Base-by-base conservation (phyloP, 2,888 invertebrate genomes). In the Leptopilina syphax region DNA sequence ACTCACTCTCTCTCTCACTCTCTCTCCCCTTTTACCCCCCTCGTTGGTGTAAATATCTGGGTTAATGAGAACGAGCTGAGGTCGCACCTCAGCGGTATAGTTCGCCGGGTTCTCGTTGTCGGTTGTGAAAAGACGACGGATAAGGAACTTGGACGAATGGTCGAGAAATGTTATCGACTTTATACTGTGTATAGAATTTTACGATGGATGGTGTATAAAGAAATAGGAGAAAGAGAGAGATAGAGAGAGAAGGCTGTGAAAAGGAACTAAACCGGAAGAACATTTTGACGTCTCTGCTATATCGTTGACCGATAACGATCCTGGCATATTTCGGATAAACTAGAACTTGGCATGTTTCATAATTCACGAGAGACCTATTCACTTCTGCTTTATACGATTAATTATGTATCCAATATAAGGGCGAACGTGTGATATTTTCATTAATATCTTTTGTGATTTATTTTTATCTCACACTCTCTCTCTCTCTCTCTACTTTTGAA, bases 31-130 rank as follows among this genome's bases (percentile, higher is more conserved):
- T 47, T 50, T 13, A 47, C 13, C n/a, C 79, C 78, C 63, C 65
- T 78, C 77, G 34, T 78, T 82, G 79, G 79, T 78, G 83, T 81
- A 85, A 85, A 84, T 88, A 89, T 89, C 87, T 89, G 81, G 89
- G 88, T 89, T 88, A 89, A 89, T 88, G 88, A 89, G 88, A 88
- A 84, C 84, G 84, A 82, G 84, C 84, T 84, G 84, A 85, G 85
- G 85, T 83, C 84, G 84, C 82, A 82, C 83, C 82, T 82, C 80
- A 63, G 70, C 78, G 54, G 50, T 50, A 50, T 54, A 70, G 70
- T 27, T 34, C 54, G 54, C 70, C 34, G 54, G 70, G 70, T 70
- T 70, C 47, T 54, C 50, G 70, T 70, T 70, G 70, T 57, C 34
- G 54, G 54, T 54, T 70, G 34, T 70, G 54, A 73, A 66, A 44